These are phyloP conservation scores for Nansenia antarctica DNA, from an alignment of 2,113 vertebrate species.

Conservation along the genomic window DNA sequence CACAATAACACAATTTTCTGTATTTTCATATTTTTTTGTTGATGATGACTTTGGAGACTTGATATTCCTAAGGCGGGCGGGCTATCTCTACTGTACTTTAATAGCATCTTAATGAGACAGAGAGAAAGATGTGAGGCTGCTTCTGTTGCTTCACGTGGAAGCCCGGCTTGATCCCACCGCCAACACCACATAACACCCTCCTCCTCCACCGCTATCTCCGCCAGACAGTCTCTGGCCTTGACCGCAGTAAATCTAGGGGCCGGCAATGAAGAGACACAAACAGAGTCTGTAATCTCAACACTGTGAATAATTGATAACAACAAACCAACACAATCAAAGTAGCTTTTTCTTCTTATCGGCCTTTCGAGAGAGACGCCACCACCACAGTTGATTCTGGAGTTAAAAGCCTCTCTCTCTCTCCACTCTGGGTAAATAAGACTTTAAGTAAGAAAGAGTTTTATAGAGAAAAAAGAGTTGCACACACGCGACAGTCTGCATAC, in stretches of 20 bases:
- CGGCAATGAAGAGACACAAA: not conserved
- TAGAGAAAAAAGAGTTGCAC: too few relatives aligned
- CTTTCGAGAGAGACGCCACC: not conserved
- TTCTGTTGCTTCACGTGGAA: not conserved
- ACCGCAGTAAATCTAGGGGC: not conserved
- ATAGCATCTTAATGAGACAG: not conserved
- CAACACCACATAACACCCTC: not conserved
- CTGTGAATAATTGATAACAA: constrained; percentile 8
- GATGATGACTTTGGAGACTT: too few relatives aligned
- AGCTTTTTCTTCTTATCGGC: not conserved
- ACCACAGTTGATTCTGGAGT: not conserved
- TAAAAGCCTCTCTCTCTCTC: not conserved
- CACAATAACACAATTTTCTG: too few relatives aligned
- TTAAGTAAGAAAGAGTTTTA: too few relatives aligned
- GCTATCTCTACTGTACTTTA: too few relatives aligned
- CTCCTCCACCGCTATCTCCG: not conserved
- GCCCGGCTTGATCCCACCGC: not conserved
- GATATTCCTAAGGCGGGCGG: too few relatives aligned
- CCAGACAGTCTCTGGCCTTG: not conserved
- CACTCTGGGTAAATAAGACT: not conserved
- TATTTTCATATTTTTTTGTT: too few relatives aligned
- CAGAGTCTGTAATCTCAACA: not conserved
- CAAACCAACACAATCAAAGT: constrained; percentile 5
- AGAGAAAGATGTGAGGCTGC: not conserved
- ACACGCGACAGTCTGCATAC: too few relatives aligned